Evolutionary conservation across 2,888 invertebrate species (phyloP).

Genomic region (Lithodes maja): DNA sequence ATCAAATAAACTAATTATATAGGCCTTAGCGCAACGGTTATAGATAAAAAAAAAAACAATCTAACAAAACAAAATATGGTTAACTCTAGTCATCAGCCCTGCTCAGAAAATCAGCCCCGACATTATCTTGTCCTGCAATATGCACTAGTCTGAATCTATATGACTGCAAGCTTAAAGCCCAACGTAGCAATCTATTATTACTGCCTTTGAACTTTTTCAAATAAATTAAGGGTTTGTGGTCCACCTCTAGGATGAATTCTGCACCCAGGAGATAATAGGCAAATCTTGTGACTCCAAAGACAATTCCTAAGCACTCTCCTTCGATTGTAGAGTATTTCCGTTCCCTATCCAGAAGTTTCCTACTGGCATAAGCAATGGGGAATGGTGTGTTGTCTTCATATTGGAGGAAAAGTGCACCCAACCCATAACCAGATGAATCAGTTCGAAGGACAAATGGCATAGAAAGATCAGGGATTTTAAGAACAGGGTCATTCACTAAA

Average conservation of each 20-base stretch:
- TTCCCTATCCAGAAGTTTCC: slow-evolving; percentile 28
- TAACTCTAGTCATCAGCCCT: background rate
- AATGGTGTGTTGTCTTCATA: background rate
- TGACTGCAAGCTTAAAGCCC: slow-evolving; percentile 7
- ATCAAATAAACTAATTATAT: no score
- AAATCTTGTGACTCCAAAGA: slow-evolving; percentile 19
- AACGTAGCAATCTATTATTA: background rate
- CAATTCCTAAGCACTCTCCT: slow-evolving; percentile 19
- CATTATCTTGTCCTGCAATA: slow-evolving; percentile 22
- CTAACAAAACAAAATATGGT: no score
- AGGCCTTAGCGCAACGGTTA: no score
- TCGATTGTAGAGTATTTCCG: slow-evolving; percentile 21
- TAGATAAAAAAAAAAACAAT: no score
- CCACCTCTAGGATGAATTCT: slow-evolving; percentile 25
- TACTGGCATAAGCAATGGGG: slow-evolving; percentile 37
- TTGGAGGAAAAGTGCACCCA: slow-evolving; percentile 27
- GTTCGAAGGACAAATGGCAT: background rate
- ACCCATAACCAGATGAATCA: slow-evolving; percentile 21
- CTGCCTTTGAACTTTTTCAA: background rate
- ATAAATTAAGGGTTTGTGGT: slow-evolving; percentile 40
- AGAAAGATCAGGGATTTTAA: background rate
- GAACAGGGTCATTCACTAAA: background rate
- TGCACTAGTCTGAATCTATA: slow-evolving; percentile 22
- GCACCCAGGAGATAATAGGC: slow-evolving; percentile 21
- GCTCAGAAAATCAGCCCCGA: slow-evolving; percentile 32